Base-by-base conservation (phyloP, 2,888 invertebrate genomes). In the Panopea generosa region DNA sequence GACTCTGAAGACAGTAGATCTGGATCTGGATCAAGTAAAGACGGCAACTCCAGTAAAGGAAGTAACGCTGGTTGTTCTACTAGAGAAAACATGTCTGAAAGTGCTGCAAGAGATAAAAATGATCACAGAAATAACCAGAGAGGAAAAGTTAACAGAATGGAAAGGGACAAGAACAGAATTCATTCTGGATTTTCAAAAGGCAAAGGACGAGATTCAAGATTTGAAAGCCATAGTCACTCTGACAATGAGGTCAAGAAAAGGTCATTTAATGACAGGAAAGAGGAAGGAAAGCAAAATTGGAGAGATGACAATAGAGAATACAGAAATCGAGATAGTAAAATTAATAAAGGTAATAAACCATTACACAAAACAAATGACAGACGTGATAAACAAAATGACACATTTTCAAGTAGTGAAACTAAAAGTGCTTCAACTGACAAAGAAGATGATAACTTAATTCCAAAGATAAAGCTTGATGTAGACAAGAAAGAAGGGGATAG, bases 241-340 rank as follows among this genome's bases (percentile, higher is more conserved):
- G 20, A 56, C 38, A 33, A 33, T 9, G n/a, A 38, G 4, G 7
- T 14, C 6, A 55, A 18, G 33, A 55, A 27, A 33, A 55, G 4
- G 9, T 6, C 29, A 33, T 33, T 33, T 11, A 33, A 33, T n/a
- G 24, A 60, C 50, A 22, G 49, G 24, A 6, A n/a, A 11, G 40
- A 20, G 33, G 22, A 50, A 55, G 29, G 11, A 22, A 9, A 29
- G 43, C 27, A 38, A 11, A 33, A 6, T 53, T 52, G n/a, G 24
- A 61, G 55, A 47, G 53, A 43, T 47, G 29, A 20, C 18, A 20
- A 40, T 24, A 69, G 55, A 20, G 47, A 55, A 14, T 47, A 59
- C 45, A 47, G 26, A 29, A 53, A n/a, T 11, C 53, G 60, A 20
- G 45, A 20, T 33, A 40, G 55, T 16, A 50, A 22, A 49, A 26